phyloP scores from a whole-genome alignment of 1,140 invertebrate genomes.

The Thaumatotibia leucotreta region DNA sequence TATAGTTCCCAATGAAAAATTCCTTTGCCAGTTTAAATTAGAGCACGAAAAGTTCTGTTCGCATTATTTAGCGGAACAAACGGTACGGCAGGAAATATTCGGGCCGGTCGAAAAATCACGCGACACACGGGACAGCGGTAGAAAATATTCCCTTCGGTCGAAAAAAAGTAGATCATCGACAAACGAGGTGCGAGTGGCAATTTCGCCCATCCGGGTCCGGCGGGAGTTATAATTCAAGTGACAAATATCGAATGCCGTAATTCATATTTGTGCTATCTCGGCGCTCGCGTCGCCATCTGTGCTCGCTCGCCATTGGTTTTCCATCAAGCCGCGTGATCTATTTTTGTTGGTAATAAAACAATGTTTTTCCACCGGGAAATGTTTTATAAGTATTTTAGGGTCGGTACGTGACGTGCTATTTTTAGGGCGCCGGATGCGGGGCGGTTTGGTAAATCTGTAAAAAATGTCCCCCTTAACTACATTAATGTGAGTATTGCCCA shows the following conservation, averaged over 20 bases:
- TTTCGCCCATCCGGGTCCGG: conserved; percentile 50
- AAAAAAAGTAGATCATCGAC: conserved; percentile 57
- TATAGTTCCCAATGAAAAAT: background rate
- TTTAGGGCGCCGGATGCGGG: conserved; percentile 28
- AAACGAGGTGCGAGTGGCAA: conserved; percentile 61
- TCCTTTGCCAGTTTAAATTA: conserved; percentile 17
- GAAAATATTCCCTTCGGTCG: conserved; percentile 19
- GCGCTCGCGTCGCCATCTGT: conserved; percentile 69
- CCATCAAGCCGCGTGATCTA: conserved; percentile 71
- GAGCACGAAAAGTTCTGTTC: conserved; percentile 15
- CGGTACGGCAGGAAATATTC: conserved; percentile 10
- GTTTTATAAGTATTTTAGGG: conserved; percentile 72
- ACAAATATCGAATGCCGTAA: conserved; percentile 77
- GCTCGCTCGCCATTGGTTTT: conserved; percentile 67
- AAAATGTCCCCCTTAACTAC: conserved; percentile 29
- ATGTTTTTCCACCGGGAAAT: conserved; percentile 65
- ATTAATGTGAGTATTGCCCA: background rate
- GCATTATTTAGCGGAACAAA: conserved; percentile 13
- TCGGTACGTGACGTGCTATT: conserved; percentile 60
- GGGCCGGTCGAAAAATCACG: conserved; percentile 20
- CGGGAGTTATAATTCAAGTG: conserved; percentile 75
- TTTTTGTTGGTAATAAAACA: conserved; percentile 74
- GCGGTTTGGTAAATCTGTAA: conserved; percentile 35
- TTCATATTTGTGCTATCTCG: conserved; percentile 75
- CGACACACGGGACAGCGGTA: background rate